These are phyloP conservation scores for Diceros bicornis DNA, from an alignment of 2,797 vertebrate genomes.

Conservation along the genomic window DNA sequence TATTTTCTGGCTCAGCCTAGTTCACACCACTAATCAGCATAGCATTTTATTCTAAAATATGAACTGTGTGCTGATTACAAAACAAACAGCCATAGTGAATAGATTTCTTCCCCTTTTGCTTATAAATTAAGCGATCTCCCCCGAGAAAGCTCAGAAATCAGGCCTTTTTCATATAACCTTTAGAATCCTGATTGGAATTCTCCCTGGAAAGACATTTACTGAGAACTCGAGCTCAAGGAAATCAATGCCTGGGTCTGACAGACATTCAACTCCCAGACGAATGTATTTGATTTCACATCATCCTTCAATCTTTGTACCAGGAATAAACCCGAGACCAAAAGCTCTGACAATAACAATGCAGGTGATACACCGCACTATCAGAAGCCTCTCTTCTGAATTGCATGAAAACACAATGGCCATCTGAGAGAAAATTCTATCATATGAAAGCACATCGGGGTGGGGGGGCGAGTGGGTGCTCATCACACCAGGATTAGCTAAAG, in stretches of 20 bases:
- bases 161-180: constrained; percentile 77
- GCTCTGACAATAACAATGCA: constrained; percentile 73
- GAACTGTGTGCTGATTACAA: constrained; percentile 62
- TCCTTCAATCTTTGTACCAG: constrained; percentile 76
- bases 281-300: constrained; percentile 82
- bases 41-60: constrained; percentile 63
- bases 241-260: constrained; percentile 73
- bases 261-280: constrained; percentile 76
- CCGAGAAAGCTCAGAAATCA: constrained; percentile 76
- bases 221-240: constrained; percentile 76
- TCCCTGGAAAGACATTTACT: constrained; percentile 71
- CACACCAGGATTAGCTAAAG: constrained; percentile 24
- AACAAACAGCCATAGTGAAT: constrained; percentile 52
- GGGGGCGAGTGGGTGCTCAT: not conserved
- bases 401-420: constrained; percentile 42
- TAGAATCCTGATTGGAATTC: constrained; percentile 76
- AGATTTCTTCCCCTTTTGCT: constrained; percentile 29
- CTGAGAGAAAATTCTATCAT: not conserved
- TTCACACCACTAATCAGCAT: constrained; percentile 80
- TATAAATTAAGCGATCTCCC: constrained; percentile 79
- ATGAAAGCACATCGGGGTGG: not conserved
- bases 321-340: constrained; percentile 72
- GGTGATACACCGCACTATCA: constrained; percentile 14
- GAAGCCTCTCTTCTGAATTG: constrained; percentile 51
- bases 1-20: constrained; percentile 75